These are phyloP conservation scores for Pachyuromys duprasi DNA, from an alignment of 2,797 vertebrate genomes.

Conservation along the genomic window DNA sequence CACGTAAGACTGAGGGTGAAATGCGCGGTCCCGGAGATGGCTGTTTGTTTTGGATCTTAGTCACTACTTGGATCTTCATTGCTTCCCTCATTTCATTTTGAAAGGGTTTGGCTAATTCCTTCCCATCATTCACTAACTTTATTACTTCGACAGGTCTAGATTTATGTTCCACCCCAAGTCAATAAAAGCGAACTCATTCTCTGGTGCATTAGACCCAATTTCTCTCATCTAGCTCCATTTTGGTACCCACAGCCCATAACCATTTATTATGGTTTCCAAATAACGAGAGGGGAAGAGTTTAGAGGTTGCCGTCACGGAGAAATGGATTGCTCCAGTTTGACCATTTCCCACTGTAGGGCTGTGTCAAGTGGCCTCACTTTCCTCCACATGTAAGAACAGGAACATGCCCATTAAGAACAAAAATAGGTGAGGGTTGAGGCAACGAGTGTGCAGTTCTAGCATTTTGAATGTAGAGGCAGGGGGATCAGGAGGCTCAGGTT, in stretches of 20 bases:
- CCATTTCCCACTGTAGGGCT: too few relatives aligned
- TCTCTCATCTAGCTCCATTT: neutral
- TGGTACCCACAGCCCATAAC: neutral
- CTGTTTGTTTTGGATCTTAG: conserved; percentile 56
- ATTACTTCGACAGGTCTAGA: neutral
- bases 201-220: neutral
- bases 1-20: conserved; percentile 52
- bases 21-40: conserved; percentile 40
- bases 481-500: neutral
- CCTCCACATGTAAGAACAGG: neutral
- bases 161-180: conserved; percentile 42
- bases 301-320: neutral
- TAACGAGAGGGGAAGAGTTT: neutral
- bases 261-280: neutral
- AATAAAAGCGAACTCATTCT: conserved; percentile 1
- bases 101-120: conserved; percentile 34
- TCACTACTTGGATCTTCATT: conserved; percentile 10
- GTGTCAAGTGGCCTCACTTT: neutral
- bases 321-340: neutral
- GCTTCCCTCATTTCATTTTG: conserved; percentile 49
- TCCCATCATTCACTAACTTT: conserved; percentile 15
- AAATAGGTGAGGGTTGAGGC: neutral
- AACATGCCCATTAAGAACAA: too few relatives aligned
- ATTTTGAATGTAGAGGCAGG: neutral
- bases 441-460: neutral